A percentile compares a stretch with the other conserved stretches of the same genome.
phyloP scores from a whole-genome alignment of 2,888 invertebrate genomes.

The Molanna angustata region DNA sequence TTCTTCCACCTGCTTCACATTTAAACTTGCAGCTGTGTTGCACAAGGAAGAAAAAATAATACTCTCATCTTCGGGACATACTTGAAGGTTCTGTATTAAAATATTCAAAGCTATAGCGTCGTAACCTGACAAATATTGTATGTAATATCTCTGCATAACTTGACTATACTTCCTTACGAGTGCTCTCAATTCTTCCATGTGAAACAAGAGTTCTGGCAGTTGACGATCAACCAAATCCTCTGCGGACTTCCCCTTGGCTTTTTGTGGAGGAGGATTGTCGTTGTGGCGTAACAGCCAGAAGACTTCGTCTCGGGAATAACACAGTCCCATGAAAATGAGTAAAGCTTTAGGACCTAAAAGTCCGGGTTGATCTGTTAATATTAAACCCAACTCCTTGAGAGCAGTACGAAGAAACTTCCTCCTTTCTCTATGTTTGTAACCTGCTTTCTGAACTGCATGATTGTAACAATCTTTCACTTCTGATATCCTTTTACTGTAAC shows the following conservation, averaged over 20 bases:
- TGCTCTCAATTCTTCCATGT: conserved; percentile 95
- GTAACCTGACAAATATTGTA: conserved; percentile 94
- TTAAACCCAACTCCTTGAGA: conserved; percentile 89
- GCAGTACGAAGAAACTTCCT: conserved; percentile 95
- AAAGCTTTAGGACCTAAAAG: conserved; percentile 96
- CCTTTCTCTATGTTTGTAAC: conserved; percentile 89
- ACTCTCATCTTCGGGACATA: conserved; percentile 93
- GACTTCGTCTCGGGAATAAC: conserved; percentile 95
- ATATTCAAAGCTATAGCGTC: conserved; percentile 91
- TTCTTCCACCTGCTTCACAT: conserved; percentile 94
- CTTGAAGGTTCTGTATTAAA: conserved; percentile 77
- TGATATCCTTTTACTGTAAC: conserved; percentile 85
- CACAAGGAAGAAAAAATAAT: conserved; percentile 90
- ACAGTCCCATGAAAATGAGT: conserved; percentile 93
- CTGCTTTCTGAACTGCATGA: conserved; percentile 87
- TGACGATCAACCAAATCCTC: conserved; percentile 95
- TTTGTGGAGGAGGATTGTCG: conserved; percentile 88
- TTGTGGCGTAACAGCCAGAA: conserved; percentile 95
- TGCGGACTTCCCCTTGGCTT: conserved; percentile 81
- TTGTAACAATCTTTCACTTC: conserved; percentile 96
- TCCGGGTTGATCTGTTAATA: conserved; percentile 97
- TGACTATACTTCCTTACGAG: conserved; percentile 94
- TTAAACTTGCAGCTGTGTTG: conserved; percentile 80
- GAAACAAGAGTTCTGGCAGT: conserved; percentile 93
- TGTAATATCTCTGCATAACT: conserved; percentile 96